A percentile compares a stretch with the other conserved stretches of the same genome.
Conservation (phyloP, 2,797 vertebrate genomes). For the Sciurus vulgaris region DNA sequence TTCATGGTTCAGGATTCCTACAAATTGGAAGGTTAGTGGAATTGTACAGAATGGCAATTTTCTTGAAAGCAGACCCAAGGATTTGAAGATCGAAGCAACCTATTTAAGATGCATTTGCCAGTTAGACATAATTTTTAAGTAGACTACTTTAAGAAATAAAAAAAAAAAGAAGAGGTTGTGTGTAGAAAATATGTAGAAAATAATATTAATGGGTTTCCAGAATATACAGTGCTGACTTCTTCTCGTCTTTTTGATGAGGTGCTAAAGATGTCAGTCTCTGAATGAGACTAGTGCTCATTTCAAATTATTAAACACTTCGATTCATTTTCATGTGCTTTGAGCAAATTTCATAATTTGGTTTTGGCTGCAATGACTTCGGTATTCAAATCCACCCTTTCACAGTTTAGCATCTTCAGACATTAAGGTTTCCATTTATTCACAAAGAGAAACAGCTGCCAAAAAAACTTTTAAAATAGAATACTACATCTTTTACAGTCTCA, state of each 20-base stretch:
- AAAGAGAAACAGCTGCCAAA: slow-evolving; percentile 51
- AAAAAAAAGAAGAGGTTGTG: not conserved
- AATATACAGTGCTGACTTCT: not conserved
- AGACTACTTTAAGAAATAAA: not conserved
- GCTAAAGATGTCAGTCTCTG: not conserved
- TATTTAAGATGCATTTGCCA: not conserved
- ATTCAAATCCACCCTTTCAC: slow-evolving; percentile 12
- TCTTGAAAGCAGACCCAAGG: not conserved
- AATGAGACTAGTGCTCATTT: slow-evolving; percentile 1
- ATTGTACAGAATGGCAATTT: not conserved
- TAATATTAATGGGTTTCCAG: not conserved
- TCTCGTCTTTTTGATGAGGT: slow-evolving; percentile 7
- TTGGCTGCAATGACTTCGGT: not conserved
- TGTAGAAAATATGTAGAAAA: slow-evolving; percentile 54
- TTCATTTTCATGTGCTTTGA: slow-evolving; percentile 47
- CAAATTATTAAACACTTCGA: not conserved
- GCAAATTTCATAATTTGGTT: slow-evolving; percentile 27
- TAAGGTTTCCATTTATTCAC: slow-evolving; percentile 58
- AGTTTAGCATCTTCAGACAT: slow-evolving; percentile 42
- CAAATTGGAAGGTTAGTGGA: not conserved
- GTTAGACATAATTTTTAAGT: slow-evolving; percentile 36
- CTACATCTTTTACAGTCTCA: not conserved
- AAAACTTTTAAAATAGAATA: slow-evolving; percentile 68
- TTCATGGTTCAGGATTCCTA: not conserved
- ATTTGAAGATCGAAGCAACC: not conserved